Evolutionary conservation across 2,113 vertebrate species (phyloP).

Genomic region (Taxidea taxus): DNA sequence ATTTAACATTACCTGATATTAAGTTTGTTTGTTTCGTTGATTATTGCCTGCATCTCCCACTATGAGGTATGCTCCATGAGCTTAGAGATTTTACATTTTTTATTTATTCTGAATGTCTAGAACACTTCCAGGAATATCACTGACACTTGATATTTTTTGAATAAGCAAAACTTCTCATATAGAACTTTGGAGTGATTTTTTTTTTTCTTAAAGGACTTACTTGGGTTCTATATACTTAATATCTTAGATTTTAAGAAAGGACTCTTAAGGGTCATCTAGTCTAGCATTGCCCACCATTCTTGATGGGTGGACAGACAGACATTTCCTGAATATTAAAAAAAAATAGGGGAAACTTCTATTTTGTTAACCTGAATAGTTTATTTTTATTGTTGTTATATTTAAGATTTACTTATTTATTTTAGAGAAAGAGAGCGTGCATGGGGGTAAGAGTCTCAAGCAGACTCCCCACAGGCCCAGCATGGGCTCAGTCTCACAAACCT

Average conservation of each 20-base stretch:
- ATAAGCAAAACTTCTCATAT: neutral
- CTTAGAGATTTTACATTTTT: neutral
- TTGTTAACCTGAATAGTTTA: slow-evolving; percentile 51
- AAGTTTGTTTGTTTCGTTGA: neutral
- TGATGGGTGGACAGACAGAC: neutral
- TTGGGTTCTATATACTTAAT: neutral
- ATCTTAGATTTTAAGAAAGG: neutral
- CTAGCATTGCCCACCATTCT: neutral
- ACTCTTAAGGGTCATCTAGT: neutral
- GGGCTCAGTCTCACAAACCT: neutral
- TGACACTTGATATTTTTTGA: neutral
- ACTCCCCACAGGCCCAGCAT: neutral
- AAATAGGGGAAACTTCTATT: slow-evolving; percentile 24
- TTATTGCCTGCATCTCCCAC: neutral
- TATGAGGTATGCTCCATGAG: neutral
- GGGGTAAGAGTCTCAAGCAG: neutral
- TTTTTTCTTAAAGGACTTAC: neutral
- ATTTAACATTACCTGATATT: neutral
- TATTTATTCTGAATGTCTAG: neutral
- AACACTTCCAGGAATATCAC: neutral
- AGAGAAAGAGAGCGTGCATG: neutral
- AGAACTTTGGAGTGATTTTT: neutral
- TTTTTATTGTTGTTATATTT: neutral
- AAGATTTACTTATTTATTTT: neutral
- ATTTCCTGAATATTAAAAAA: neutral